phyloP scores from a whole-genome alignment of 2,113 vertebrate genomes.

The Tragelaphus strepsiceros region DNA sequence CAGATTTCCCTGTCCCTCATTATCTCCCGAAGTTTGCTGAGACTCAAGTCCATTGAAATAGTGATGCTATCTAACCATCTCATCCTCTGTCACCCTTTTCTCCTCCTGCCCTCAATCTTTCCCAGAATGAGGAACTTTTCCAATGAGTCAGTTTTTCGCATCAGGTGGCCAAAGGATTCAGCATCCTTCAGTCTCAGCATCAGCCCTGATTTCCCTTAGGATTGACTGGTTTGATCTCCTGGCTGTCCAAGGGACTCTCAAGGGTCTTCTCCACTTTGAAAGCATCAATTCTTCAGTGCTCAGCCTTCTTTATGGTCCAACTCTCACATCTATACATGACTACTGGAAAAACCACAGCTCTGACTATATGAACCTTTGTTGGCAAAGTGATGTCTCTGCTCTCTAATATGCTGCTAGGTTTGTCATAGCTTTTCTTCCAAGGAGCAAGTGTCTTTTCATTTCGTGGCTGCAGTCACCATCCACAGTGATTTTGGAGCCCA shows the following conservation, averaged over 20 bases:
- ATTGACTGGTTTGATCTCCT: not conserved
- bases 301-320: not conserved
- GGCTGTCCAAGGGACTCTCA: not conserved
- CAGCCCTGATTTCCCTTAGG: not conserved
- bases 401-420: not conserved
- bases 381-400: not conserved
- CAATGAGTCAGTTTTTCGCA: not conserved
- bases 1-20: not conserved
- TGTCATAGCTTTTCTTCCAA: not conserved
- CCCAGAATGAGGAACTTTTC: not conserved
- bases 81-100: not conserved
- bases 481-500: not conserved
- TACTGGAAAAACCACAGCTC: not conserved
- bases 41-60: not conserved
- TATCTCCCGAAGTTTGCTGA: not conserved
- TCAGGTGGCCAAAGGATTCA: not conserved
- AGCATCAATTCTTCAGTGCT: not conserved
- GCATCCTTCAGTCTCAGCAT: not conserved
- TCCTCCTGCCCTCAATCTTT: not conserved
- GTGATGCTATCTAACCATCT: not conserved
- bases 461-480: not conserved
- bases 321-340: not conserved
- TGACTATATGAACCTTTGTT: not conserved
- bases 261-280: not conserved
- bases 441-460: not conserved